A percentile compares a stretch with the other conserved stretches of the same genome.
Evolutionary conservation across 1,140 invertebrate genomes (phyloP).

Genomic region (Drosophila tristis): DNA sequence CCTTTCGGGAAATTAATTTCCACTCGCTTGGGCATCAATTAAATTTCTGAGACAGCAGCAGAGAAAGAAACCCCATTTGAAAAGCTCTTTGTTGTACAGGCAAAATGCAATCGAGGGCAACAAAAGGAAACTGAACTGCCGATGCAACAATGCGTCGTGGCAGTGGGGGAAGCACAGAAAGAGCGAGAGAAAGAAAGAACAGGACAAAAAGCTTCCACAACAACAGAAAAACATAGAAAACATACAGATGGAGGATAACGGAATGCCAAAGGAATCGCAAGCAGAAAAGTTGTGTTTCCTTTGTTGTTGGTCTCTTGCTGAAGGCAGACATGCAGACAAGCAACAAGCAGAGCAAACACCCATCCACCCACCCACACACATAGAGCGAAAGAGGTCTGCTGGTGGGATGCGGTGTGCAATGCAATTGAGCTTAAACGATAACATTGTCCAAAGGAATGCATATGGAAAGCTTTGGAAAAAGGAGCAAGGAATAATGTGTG

Average conservation of each 20-base stretch:
- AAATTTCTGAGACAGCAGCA: conserved; percentile 21
- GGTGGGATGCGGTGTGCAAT: conserved; percentile 33
- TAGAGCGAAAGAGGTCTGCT: too few relatives aligned
- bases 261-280: conserved; percentile 23
- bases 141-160: conserved; percentile 9
- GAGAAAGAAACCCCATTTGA: conserved; percentile 27
- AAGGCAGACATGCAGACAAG: conserved; percentile 34
- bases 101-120: conserved; percentile 50
- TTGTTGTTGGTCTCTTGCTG: neutral
- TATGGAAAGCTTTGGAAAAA: conserved; percentile 36
- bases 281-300: conserved; percentile 43
- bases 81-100: conserved; percentile 38
- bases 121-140: conserved; percentile 40
- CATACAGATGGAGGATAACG: conserved; percentile 12
- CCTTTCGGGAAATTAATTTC: conserved; percentile 46
- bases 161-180: conserved; percentile 8
- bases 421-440: conserved; percentile 77
- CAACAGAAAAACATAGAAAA: conserved; percentile 11
- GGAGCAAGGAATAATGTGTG: conserved; percentile 15
- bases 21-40: conserved; percentile 42
- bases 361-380: conserved; percentile 1
- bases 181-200: conserved; percentile 3
- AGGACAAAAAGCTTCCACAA: conserved; percentile 24
- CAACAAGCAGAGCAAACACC: conserved; percentile 45
- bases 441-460: conserved; percentile 57